Conservation (phyloP, 2,113 vertebrate genomes). For the Sylvia atricapilla region DNA sequence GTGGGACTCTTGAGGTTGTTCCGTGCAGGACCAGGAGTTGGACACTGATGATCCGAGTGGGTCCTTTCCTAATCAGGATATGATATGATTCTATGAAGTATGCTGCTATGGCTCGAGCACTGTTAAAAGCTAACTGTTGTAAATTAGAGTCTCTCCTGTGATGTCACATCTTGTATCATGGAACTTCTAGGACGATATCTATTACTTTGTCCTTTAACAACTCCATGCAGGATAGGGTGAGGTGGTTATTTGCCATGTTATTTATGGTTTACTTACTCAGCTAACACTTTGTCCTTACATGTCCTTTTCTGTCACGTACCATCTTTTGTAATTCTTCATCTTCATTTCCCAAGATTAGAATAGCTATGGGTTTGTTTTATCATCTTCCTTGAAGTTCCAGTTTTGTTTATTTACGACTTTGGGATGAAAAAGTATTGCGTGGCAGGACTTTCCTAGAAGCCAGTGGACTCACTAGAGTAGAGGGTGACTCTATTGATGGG, state of each 20-base stretch:
- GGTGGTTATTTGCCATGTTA: neutral
- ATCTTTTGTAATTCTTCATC: slow-evolving; percentile 4
- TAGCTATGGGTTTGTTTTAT: neutral
- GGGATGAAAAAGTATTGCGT: neutral
- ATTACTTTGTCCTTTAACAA: neutral
- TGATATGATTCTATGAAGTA: neutral
- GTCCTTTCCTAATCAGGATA: neutral
- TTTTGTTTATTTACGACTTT: neutral
- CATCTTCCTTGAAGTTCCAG: neutral
- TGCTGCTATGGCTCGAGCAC: neutral
- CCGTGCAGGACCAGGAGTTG: neutral
- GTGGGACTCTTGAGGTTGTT: neutral
- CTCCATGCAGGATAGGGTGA: neutral
- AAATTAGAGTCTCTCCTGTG: neutral
- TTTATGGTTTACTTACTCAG: neutral
- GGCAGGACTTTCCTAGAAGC: neutral
- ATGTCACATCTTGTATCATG: neutral
- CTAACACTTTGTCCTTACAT: accelerated
- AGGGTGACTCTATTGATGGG: neutral
- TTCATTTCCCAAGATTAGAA: neutral
- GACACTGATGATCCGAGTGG: neutral
- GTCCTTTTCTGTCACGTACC: neutral
- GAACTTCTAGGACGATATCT: neutral
- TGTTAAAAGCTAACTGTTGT: neutral
- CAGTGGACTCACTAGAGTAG: neutral